phyloP scores from a whole-genome alignment of 2,797 vertebrate genomes.

The Tympanoctomys barrerae region DNA sequence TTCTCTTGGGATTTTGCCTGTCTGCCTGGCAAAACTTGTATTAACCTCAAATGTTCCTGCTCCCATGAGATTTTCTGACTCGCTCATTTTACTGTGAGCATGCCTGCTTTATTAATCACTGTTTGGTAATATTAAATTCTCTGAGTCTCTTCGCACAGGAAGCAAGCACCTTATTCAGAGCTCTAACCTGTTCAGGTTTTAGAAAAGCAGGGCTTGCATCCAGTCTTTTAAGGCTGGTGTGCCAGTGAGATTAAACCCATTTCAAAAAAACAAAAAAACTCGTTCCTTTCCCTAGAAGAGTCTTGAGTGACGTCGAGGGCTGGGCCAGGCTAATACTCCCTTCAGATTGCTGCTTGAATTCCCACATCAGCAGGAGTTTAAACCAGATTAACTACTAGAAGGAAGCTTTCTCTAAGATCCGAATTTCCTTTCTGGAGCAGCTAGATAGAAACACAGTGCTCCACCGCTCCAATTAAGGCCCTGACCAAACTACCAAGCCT shows the following conservation, averaged over 20 bases:
- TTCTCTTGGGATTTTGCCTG: neutral
- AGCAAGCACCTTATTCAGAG: neutral
- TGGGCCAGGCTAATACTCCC: neutral
- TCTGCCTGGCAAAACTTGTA: neutral
- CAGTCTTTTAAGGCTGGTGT: neutral
- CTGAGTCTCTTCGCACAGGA: neutral
- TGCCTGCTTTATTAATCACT: neutral
- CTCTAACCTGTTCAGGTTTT: neutral
- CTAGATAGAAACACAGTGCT: neutral
- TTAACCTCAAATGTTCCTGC: neutral
- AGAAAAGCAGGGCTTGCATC: neutral
- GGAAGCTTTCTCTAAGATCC: neutral
- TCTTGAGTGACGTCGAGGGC: neutral
- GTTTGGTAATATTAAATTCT: neutral
- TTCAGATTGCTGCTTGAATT: neutral
- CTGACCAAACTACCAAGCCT: slow-evolving; percentile 15
- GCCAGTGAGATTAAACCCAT: neutral
- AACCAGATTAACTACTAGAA: neutral
- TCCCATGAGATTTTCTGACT: slow-evolving; percentile 12
- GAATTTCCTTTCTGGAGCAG: neutral
- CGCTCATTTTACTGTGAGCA: neutral
- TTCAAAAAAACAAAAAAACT: too few relatives aligned
- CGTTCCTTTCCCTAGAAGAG: neutral
- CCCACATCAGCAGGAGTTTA: neutral
- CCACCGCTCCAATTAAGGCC: neutral